Evolutionary conservation across 2,888 invertebrate genomes (phyloP), one percentile per base, ranked within the genome.

Genomic region (Pinctada fucata): DNA sequence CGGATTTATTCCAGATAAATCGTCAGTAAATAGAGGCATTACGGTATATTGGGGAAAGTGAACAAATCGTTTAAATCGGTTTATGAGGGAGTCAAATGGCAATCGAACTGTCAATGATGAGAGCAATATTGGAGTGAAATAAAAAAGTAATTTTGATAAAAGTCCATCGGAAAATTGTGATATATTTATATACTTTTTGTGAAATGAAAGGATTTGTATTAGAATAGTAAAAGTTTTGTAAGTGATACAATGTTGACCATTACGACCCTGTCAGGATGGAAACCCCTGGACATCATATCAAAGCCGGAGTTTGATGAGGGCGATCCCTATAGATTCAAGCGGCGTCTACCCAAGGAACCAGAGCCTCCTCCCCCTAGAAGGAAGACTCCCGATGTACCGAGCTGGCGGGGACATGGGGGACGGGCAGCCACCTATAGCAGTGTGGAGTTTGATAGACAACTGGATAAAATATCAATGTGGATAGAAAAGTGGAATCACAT

Each of bases 391-490:
- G 58, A 52, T 52, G 31, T 71, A 31, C 75, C 78, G 13, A 75
- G 50, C 50, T 90, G 90, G 90, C 78, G 90, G 73, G 89, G 89
- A 0, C 88, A 86, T 65, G 90, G 89, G 51, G 89, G 89, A 0
- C 82, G 85, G 31, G 80, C 82, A 51, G 87, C 89, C 13, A 88
- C 89, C 16, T 68, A 82, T 67, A 87, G 88, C 16, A 83, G 87
- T 75, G 88, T 90, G 52, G 87, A 88, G 74, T 90, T 90, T 86
- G 90, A 90, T 75, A 83, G 88, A 75, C 90, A 90, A 79, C 78
- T 90, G 80, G 90, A 90, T 74, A 89, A 89, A 76, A 82, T 90
- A 13, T 84, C 88, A 48, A 83, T 88, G 45, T 90, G 90, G 90
- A 45, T 90, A 65, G 90, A 90, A 71, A 73, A 82, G 1, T 90